Evolutionary conservation across 2,888 invertebrate genomes (phyloP).

Genomic region (Nephrocerus scutellatus): DNA sequence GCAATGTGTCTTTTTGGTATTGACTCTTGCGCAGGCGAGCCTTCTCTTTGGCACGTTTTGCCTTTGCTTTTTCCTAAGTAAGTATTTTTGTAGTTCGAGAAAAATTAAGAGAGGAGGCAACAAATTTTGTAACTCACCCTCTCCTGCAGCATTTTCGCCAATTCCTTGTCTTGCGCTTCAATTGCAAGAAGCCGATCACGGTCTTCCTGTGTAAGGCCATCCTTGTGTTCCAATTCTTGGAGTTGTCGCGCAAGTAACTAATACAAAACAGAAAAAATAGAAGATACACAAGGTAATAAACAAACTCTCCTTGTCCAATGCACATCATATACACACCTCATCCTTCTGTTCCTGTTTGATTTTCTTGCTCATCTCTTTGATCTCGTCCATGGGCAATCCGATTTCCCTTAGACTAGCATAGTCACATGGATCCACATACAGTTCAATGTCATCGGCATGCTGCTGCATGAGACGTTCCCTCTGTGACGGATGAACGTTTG

Average conservation of each 20-base stretch:
- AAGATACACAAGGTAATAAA: not conserved
- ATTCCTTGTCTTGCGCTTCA: conserved; percentile 72
- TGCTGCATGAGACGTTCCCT: conserved; percentile 33
- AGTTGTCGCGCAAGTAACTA: conserved; percentile 66
- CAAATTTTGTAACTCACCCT: conserved; percentile 43
- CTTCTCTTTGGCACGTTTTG: conserved; percentile 62
- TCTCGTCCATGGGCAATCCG: conserved; percentile 50
- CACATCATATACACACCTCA: conserved; percentile 50
- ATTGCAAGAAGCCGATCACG: conserved; percentile 62
- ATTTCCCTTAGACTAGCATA: conserved; percentile 45
- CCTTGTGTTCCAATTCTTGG: conserved; percentile 67
- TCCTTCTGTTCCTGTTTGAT: conserved; percentile 65
- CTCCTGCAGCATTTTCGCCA: conserved; percentile 70
- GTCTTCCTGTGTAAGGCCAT: conserved; percentile 51
- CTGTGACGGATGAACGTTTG: too few relatives aligned
- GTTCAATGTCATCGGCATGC: conserved; percentile 40
- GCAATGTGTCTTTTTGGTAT: conserved; percentile 34
- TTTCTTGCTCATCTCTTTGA: conserved; percentile 54
- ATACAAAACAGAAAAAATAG: conserved; percentile 1
- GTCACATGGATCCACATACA: conserved; percentile 43
- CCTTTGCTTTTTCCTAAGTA: conserved; percentile 60
- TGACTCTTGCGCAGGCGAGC: conserved; percentile 58
- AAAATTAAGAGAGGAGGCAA: conserved; percentile 14
- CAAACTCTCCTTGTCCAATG: not conserved
- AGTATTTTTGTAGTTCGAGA: conserved; percentile 2